Evolutionary conservation across 2,113 vertebrate species (phyloP), one percentile per base, ranked within the genome.

Genomic region (Coregonus clupeaformis): DNA sequence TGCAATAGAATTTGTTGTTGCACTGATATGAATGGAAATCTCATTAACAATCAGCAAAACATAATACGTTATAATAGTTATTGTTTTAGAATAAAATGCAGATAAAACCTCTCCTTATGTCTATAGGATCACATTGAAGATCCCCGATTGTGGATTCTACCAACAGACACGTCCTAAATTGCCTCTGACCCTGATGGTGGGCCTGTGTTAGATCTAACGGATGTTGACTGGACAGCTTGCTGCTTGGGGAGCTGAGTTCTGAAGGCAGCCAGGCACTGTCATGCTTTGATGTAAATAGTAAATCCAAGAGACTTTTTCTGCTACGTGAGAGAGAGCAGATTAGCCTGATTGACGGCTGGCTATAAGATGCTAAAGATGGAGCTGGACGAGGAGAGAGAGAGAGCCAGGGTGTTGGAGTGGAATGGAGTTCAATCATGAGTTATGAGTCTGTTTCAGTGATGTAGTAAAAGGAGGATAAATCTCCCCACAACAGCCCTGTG

Each of bases 361-460:
- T 42, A 42, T 42, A 86, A 90, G 91, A 88, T 89, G 89, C 81
- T 88, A 81, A 88, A 86, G 90, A 90, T 77, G 89, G 86, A 82
- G 87, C 86, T 84, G 62, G 76, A 81, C 86, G 85, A 81, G 25
- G 77, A 79, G 81, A 77, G 69, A 76, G 76, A 78, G 78, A 76
- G 70, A 76, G 87, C 73, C 63, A 30, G 73, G 75, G 77, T 73
- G 80, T 80, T 66, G 77, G 80, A 91, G 83, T 84, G 89, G 88
- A 90, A 89, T 80, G 84, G 85, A 85, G 90, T 91, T 92, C 90
- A 92, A 89, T 92, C 90, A 90, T 88, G 90, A 92, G 86, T 91
- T 92, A 91, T 88, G 85, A 91, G 89, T 88, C 79, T 86, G 87
- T 90, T 89, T 88, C 89, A 84, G 85, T 76, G 86, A 88, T 88